Evolutionary conservation across 2,113 vertebrate genomes (phyloP), one percentile per base, ranked within the genome.

Genomic region (Antechinus stuartii): DNA sequence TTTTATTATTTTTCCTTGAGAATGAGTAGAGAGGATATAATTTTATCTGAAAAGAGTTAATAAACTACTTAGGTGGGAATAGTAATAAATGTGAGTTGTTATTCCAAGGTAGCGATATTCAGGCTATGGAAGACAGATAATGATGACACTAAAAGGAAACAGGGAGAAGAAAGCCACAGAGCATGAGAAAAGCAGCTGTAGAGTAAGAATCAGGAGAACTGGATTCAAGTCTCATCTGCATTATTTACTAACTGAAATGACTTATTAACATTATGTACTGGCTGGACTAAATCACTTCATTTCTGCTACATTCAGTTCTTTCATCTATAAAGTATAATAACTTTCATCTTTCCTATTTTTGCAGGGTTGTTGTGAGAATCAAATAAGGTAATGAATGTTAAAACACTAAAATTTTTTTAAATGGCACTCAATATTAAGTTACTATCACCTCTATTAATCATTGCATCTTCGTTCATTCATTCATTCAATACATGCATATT

Each of bases 1-100:
- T 49, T 76, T 49, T 91, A 91, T 96, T 27, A n/a, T 89, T 90
- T 94, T 94, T 25, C 89, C 26, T 25, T 47, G 14, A 42, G 30
- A 47, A 22, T 1, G 22, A 93, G 19, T 2, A 2, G 47, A 93
- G 16, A 54, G 57, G 23, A 42, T 42, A 6, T 46, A 35, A 92
- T 23, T 93, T n/a, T 35, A 42, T 93, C 24, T 42, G 19, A 55
- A 95, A n/a, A 90, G 54, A 52, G 25, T 57, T 57, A 7, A 54
- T 46, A 89, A 19, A 56, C 35, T 47, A 93, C n/a, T 91, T 47
- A 54, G 8, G 11, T 2, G 19, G 12, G 25, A 92, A 50, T 53
- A 89, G 35, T 9, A 0, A 91, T 46, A 92, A 57, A 57, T 27
- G 0, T 57, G 25, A 57, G 25, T 26, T 26, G 56, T 57, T 6